Conservation (phyloP, 2,888 invertebrate genomes). For the Folsomia manolachei region DNA sequence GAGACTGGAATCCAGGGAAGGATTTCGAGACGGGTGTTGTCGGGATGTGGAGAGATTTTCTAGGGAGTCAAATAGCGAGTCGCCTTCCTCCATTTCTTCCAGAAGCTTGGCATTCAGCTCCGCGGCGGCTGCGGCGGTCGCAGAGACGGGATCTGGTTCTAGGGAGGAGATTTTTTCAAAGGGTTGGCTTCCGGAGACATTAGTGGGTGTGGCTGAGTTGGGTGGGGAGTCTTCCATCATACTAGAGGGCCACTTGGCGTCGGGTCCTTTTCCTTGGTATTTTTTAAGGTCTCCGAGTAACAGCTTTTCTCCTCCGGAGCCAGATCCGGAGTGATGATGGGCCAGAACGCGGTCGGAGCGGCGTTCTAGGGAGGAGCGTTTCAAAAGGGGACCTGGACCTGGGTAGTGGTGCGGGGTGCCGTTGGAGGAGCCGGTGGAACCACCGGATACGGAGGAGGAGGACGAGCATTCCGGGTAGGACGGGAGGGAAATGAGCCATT, state of each 20-base stretch:
- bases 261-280: constrained; percentile 34
- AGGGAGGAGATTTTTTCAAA: not conserved
- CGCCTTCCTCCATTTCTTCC: constrained; percentile 49
- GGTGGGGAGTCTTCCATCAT: constrained; percentile 43
- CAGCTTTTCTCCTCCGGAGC: constrained; percentile 38
- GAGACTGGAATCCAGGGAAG: constrained; percentile 49
- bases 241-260: constrained; percentile 43
- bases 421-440: constrained; percentile 19
- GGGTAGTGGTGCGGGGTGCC: constrained; percentile 24
- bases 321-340: too few species aligned
- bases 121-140: constrained; percentile 3
- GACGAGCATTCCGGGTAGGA: constrained; percentile 52
- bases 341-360: constrained; percentile 13
- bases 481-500: constrained; percentile 55
- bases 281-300: constrained; percentile 42
- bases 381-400: constrained; percentile 1
- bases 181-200: constrained; percentile 9
- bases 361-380: constrained; percentile 15
- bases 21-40: constrained; percentile 43
- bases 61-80: constrained; percentile 48
- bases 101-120: constrained; percentile 28
- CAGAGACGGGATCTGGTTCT: constrained; percentile 13
- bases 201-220: constrained; percentile 27
- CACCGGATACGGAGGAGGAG: not conserved
- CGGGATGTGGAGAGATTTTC: constrained; percentile 44